Base-by-base conservation (phyloP, 2,797 vertebrate genomes). In the Alectoris magna region DNA sequence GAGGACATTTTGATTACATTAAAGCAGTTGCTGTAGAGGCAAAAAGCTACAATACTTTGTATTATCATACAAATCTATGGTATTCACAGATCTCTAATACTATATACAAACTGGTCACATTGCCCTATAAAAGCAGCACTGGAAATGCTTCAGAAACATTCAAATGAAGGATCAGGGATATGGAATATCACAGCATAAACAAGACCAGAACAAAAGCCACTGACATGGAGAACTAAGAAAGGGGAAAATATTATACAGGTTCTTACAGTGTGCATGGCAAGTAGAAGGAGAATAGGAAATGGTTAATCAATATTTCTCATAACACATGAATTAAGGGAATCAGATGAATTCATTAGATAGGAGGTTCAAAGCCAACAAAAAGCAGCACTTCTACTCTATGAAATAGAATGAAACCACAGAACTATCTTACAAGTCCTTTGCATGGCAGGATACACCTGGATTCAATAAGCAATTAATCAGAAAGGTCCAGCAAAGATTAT, bases 401-500 rank as follows among this genome's bases (percentile, higher is more conserved):
- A 14, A 74, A 3, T 34, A 62, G 8, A 77, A 89, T 13, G 19
- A 75, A 87, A 90, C n/a, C 13, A 18, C 48, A 10, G 56, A 75
- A 84, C 27, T 75, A 72, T 34, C 68, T 85, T 69, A 41, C 13
- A 46, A 63, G 63, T 72, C 63, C 81, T 87, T 83, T 21, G 55
- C 71, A 63, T 8, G 91, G 84, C 66, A 86, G 67, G 84, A 84
- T 76, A 73, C 11, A 64, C 1, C 1, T 43, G 48, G 63, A 95
- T 95, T 94, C 67, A 75, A 72, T 8, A 88, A 55, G 43, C 55
- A 87, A 84, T 69, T 72, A 72, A 86, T 75, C 46, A 81, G 59
- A 94, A 77, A 80, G 59, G 79, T 71, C 88, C 83, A 91, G 73
- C 53, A 76, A 84, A 58, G 66, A 84, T 87, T 43, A 91, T 82